Percentiles rank a stretch among this genome's conserved stretches.
Evolutionary conservation across 2,113 vertebrate species (phyloP).

Genomic region (Onychostoma macrolepis): DNA sequence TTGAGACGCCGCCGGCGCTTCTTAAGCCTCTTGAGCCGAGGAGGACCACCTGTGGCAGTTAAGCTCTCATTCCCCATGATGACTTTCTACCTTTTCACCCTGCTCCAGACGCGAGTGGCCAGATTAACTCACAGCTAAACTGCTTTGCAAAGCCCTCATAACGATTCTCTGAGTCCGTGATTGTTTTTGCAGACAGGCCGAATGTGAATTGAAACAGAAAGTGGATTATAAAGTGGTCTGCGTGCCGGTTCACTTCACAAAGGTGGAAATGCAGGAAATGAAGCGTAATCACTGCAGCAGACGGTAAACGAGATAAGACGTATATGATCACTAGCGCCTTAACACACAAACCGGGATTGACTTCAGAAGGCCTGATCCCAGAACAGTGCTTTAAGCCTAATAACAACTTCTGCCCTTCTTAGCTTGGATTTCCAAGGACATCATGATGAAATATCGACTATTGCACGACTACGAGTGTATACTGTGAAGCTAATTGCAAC

Average conservation of each 20-base stretch:
- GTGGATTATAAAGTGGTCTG: background rate
- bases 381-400: background rate
- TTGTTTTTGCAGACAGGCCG: background rate
- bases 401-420: background rate
- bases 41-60: conserved; percentile 51
- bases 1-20: background rate
- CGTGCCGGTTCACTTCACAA: background rate
- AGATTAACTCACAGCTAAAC: conserved; percentile 31
- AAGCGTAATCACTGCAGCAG: conserved; percentile 11
- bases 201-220: background rate
- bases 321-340: background rate
- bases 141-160: conserved; percentile 12
- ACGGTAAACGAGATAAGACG: background rate
- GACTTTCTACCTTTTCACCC: conserved; percentile 44
- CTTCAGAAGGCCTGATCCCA: background rate
- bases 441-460: background rate
- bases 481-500: background rate
- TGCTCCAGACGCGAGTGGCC: conserved; percentile 20
- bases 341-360: conserved; percentile 12
- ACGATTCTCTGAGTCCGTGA: background rate
- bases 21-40: conserved; percentile 54
- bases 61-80: conserved; percentile 39
- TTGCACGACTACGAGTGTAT: background rate
- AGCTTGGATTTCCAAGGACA: background rate
- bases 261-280: background rate